A percentile compares a stretch with the other conserved stretches of the same genome.
Evolutionary conservation across 53 echinoderm and acorn worm genomes (phyloP).

Genomic region (Stichopus horrens): DNA sequence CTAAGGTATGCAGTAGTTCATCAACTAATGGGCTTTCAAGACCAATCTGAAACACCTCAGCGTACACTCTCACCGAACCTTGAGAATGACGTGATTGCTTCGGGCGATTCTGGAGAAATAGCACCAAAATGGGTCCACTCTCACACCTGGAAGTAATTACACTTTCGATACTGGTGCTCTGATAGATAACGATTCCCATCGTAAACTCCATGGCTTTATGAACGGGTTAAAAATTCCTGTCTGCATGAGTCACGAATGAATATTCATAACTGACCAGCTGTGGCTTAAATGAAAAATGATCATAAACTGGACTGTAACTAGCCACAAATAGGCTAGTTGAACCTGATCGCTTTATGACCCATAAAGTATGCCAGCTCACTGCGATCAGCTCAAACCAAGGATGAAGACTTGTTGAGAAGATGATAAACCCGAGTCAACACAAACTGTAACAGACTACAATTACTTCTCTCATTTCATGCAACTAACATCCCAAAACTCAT

Average conservation of each 20-base stretch:
- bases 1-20: background rate
- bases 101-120: background rate
- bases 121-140: background rate
- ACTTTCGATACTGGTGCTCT: background rate
- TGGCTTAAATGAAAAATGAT: background rate
- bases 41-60: slow-evolving; percentile 26
- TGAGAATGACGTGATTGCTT: background rate
- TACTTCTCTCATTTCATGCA: too few species aligned
- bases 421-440: too few species aligned
- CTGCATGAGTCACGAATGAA: background rate
- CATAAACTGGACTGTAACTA: background rate
- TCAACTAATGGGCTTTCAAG: slow-evolving; percentile 44
- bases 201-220: too few species aligned
- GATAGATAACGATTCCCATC: too few species aligned
- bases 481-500: too few species aligned
- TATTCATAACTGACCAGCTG: background rate
- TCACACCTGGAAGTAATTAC: background rate
- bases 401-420: too few species aligned
- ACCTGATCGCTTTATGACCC: too few species aligned
- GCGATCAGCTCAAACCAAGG: too few species aligned
- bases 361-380: too few species aligned
- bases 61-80: background rate
- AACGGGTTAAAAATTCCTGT: background rate
- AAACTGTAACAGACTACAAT: too few species aligned
- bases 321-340: too few species aligned